Conservation (phyloP, 2,113 vertebrate species). For the Microcebus murinus region DNA sequence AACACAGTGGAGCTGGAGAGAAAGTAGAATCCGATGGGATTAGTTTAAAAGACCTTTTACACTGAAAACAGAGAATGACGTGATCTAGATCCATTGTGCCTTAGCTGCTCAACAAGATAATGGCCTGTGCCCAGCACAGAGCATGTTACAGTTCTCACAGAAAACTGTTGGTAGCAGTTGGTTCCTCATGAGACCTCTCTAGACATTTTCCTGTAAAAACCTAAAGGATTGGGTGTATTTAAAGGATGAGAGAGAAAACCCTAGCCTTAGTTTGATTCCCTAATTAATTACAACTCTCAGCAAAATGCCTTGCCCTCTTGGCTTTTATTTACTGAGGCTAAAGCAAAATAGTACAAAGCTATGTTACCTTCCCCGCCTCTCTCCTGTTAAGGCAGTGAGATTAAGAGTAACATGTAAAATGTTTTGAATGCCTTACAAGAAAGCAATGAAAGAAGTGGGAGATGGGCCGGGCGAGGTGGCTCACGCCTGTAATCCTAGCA, state of each 20-base stretch:
- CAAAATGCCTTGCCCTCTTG: background rate
- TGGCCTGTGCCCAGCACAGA: background rate
- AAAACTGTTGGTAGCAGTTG: background rate
- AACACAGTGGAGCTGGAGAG: background rate
- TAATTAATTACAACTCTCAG: background rate
- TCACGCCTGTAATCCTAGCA: too few species aligned
- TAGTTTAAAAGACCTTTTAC: background rate
- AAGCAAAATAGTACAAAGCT: background rate
- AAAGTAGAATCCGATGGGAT: background rate
- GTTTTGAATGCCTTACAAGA: background rate
- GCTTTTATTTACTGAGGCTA: background rate
- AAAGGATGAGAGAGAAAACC: background rate
- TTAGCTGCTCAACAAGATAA: background rate
- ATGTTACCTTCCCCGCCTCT: background rate
- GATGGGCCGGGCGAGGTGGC: too few species aligned
- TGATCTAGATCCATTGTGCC: background rate
- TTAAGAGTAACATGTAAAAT: background rate
- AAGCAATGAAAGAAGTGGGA: background rate
- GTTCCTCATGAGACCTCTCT: background rate
- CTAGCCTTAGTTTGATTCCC: background rate
- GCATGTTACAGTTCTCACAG: background rate
- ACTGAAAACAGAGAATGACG: background rate
- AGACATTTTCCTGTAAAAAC: background rate
- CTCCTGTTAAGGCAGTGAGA: background rate
- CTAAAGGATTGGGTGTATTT: background rate